Evolutionary conservation across 2,797 vertebrate genomes (phyloP).

Genomic region (Leptodactylus fallax): DNA sequence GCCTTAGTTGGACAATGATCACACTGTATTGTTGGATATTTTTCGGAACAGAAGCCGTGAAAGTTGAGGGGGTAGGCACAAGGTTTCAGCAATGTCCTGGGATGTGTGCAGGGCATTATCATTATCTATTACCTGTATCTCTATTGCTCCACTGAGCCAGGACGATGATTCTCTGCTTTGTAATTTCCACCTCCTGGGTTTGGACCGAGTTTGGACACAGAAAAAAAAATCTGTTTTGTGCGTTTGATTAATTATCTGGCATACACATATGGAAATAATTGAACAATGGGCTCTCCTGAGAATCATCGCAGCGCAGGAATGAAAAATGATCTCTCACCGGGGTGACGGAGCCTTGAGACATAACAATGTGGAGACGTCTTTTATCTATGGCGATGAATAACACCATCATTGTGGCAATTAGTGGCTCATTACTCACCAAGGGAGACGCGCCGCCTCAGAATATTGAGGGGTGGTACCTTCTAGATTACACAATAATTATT

Average conservation of each 20-base stretch:
- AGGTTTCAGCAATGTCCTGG: background rate
- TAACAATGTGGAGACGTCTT: constrained; percentile 53
- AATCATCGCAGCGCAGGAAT: constrained; percentile 75
- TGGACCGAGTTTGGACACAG: constrained; percentile 68
- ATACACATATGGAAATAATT: constrained; percentile 83
- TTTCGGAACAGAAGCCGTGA: background rate
- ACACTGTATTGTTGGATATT: background rate
- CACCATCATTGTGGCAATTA: constrained; percentile 65
- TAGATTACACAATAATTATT: background rate
- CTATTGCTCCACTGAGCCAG: background rate
- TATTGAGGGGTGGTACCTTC: constrained; percentile 1
- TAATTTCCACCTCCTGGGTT: background rate
- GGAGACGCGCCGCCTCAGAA: background rate
- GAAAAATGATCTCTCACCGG: constrained; percentile 76
- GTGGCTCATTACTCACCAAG: constrained; percentile 24
- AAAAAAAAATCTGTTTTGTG: constrained; percentile 73
- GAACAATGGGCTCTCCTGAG: constrained; percentile 79
- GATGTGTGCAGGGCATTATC: background rate
- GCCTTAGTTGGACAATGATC: no score
- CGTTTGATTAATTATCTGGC: constrained; percentile 81
- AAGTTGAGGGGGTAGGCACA: no score
- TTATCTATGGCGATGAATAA: constrained; percentile 53
- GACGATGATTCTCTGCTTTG: background rate
- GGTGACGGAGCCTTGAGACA: constrained; percentile 64
- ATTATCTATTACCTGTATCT: background rate